These are phyloP conservation scores for Equus quagga DNA, from an alignment of 2,113 vertebrate species.

Conservation along the genomic window DNA sequence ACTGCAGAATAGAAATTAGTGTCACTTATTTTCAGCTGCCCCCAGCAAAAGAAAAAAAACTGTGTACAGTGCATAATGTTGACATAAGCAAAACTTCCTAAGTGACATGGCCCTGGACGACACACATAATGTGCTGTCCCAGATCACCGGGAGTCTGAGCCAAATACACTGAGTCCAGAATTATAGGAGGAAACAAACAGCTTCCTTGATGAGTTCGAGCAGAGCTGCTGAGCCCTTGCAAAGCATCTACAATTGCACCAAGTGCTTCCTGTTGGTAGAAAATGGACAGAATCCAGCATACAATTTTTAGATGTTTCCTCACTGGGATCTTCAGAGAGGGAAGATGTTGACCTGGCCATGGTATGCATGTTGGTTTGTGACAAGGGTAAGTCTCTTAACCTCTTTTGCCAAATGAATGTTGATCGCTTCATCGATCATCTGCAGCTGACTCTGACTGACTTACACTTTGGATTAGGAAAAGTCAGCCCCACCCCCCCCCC, in stretches of 20 bases:
- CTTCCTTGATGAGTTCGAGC: slow-evolving; percentile 34
- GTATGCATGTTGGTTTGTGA: neutral
- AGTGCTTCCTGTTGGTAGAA: neutral
- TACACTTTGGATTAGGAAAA: neutral
- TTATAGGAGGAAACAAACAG: neutral
- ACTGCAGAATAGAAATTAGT: slow-evolving; percentile 57
- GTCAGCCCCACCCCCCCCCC: neutral
- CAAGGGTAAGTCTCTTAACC: neutral
- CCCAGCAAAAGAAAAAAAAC: slow-evolving; percentile 64
- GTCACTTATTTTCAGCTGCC: slow-evolving; percentile 76
- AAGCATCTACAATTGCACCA: neutral
- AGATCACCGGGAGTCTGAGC: slow-evolving; percentile 64
- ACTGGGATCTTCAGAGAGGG: neutral
- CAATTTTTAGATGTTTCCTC: neutral
- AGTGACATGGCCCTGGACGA: slow-evolving; percentile 37
- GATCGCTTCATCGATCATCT: neutral
- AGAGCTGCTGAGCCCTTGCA: neutral
- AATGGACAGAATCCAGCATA: neutral
- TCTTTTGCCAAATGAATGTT: neutral
- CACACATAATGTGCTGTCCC: neutral
- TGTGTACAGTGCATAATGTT: slow-evolving; percentile 62
- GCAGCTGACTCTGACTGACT: neutral
- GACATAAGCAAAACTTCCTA: slow-evolving; percentile 79
- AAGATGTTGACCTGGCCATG: fast-evolving
- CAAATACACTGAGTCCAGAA: neutral